Evolutionary conservation across 64 coral and sea anemone species (phyloP).

Genomic region (Montipora efflorescens): DNA sequence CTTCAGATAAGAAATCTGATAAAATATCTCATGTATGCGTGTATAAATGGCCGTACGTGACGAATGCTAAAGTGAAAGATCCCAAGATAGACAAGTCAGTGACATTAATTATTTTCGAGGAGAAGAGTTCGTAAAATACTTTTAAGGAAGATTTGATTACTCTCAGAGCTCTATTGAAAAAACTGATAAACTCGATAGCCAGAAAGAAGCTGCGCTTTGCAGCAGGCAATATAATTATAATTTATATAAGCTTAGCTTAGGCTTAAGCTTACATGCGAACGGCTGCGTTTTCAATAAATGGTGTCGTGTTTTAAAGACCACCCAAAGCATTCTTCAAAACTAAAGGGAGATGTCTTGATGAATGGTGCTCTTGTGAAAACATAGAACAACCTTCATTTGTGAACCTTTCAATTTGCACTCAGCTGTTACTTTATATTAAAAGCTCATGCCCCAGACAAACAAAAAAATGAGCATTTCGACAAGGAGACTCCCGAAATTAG

Average conservation of each 20-base stretch:
- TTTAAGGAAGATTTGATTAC: neutral
- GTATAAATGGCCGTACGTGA: neutral
- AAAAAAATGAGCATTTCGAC: neutral
- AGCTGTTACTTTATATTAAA: neutral
- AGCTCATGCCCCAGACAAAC: neutral
- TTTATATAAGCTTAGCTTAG: too few species aligned
- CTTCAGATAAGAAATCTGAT: conserved; percentile 3
- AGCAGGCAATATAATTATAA: neutral
- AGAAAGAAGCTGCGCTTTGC: too few species aligned
- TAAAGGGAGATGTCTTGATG: neutral
- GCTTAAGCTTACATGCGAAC: too few species aligned
- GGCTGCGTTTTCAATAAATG: neutral
- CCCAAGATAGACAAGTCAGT: neutral
- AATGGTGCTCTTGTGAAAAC: neutral
- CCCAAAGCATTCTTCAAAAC: neutral
- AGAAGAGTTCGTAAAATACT: neutral
- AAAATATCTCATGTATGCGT: conserved; percentile 19
- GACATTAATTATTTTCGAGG: neutral
- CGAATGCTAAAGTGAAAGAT: neutral
- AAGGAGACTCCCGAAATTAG: neutral
- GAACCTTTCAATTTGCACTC: neutral
- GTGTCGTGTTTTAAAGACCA: neutral
- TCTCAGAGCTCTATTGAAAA: too few species aligned
- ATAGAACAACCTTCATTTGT: neutral
- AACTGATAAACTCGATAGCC: too few species aligned